phyloP scores from a whole-genome alignment of 1,140 invertebrate genomes.

The Augochlora pura region DNA sequence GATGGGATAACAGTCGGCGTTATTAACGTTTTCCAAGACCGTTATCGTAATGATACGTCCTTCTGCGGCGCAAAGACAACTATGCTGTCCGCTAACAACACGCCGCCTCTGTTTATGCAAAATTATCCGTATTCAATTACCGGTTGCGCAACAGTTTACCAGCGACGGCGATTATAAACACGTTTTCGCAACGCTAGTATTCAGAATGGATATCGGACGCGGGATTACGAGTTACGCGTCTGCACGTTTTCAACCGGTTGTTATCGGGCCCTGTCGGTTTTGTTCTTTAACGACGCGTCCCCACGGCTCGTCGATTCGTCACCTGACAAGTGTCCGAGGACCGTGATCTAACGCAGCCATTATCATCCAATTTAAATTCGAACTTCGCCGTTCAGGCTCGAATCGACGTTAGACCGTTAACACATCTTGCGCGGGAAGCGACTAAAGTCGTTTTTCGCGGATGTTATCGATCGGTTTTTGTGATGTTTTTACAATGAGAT shows the following conservation, averaged over 20 bases:
- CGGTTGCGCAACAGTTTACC: constrained; percentile 22
- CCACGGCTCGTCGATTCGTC: no score
- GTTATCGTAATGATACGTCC: constrained; percentile 26
- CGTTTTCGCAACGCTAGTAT: constrained; percentile 10
- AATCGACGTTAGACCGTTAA: no score
- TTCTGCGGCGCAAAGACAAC: constrained; percentile 12
- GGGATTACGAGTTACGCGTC: background rate
- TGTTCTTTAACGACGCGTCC: background rate
- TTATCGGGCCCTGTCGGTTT: background rate
- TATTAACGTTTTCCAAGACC: constrained; percentile 19
- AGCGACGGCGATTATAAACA: constrained; percentile 7
- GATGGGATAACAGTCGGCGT: background rate
- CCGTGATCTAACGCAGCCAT: no score
- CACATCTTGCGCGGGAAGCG: no score
- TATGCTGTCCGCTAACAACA: background rate
- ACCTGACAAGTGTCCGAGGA: background rate
- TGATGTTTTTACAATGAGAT: no score
- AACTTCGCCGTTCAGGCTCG: no score
- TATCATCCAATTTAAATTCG: no score
- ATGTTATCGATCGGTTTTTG: no score
- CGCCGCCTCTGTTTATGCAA: constrained; percentile 30
- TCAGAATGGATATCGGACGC: background rate
- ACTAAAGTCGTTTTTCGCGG: no score
- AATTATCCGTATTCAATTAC: constrained; percentile 42
- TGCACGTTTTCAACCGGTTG: background rate